These are phyloP conservation scores for Agapostemon virescens DNA, from an alignment of 2,888 invertebrate species.

Conservation along the genomic window DNA sequence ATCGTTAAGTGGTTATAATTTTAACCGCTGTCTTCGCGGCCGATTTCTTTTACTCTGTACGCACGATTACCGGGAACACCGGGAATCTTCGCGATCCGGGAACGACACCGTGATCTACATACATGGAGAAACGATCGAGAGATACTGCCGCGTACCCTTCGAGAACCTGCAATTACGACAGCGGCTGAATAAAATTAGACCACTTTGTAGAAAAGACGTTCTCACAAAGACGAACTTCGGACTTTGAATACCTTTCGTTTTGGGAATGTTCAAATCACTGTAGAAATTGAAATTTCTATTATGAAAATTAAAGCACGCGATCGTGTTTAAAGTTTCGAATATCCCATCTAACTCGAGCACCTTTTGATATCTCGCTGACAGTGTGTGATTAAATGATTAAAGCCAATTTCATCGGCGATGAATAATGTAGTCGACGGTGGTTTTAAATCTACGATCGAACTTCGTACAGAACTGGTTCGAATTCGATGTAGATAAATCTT, in stretches of 20 bases:
- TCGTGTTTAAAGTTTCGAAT: too few species aligned
- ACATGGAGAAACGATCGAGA: background rate
- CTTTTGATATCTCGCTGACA: too few species aligned
- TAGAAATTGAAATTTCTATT: too few species aligned
- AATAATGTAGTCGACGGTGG: background rate
- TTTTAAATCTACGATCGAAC: too few species aligned
- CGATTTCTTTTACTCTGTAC: slow-evolving; percentile 21
- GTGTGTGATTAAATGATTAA: too few species aligned
- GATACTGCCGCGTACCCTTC: background rate
- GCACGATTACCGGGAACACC: background rate
- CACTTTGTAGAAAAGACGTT: background rate
- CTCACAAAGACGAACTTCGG: background rate
- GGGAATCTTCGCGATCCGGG: slow-evolving; percentile 7
- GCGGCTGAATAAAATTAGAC: background rate
- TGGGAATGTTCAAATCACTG: too few species aligned
- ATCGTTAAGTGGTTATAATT: slow-evolving; percentile 71
- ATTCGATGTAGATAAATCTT: too few species aligned
- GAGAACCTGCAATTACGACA: background rate
- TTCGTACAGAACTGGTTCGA: too few species aligned
- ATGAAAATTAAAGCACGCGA: too few species aligned
- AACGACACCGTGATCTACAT: slow-evolving; percentile 13
- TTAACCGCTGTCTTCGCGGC: slow-evolving; percentile 47
- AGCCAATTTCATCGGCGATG: too few species aligned
- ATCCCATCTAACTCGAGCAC: too few species aligned
- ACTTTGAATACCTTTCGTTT: background rate